Percentiles rank a stretch among this genome's conserved stretches.
These are phyloP conservation scores for Gallinago solitaria DNA, from an alignment of 2,797 vertebrate species.

Conservation along the genomic window DNA sequence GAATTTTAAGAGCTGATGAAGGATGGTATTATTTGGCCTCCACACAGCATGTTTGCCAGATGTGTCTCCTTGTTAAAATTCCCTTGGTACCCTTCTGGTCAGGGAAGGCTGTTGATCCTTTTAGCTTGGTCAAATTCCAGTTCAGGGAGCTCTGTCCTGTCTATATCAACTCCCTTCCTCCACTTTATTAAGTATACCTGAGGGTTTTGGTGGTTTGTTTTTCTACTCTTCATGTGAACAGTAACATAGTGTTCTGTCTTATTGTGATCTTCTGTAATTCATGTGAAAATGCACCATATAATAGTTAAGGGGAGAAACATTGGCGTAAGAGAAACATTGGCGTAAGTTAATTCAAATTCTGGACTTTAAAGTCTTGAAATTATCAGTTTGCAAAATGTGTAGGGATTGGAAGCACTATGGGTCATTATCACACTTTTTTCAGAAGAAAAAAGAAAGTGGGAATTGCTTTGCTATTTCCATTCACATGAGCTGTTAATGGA, in stretches of 20 bases:
- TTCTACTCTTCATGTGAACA: not conserved
- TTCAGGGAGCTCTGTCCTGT: not conserved
- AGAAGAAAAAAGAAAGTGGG: not conserved
- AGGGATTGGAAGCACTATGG: not conserved
- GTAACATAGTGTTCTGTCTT: not conserved
- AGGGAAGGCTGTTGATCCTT: conserved; percentile 28
- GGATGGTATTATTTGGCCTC: not conserved
- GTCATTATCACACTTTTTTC: not conserved
- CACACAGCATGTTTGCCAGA: not conserved
- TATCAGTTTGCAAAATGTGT: not conserved
- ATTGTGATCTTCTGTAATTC: not conserved
- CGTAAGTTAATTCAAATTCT: not conserved
- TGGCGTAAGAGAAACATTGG: not conserved
- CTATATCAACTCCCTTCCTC: not conserved
- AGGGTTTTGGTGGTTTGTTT: not conserved
- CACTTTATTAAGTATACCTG: not conserved
- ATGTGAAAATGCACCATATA: not conserved
- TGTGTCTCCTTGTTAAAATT: conserved; percentile 31
- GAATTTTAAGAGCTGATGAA: conserved; percentile 52
- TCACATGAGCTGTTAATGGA: not conserved
- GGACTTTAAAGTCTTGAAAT: not conserved
- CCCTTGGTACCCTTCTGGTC: conserved; percentile 18
- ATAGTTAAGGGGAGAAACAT: not conserved
- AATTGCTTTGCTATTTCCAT: not conserved
- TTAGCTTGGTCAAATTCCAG: conserved; percentile 51